Conservation (phyloP, 2,797 vertebrate species). For the Danio tinwini region DNA sequence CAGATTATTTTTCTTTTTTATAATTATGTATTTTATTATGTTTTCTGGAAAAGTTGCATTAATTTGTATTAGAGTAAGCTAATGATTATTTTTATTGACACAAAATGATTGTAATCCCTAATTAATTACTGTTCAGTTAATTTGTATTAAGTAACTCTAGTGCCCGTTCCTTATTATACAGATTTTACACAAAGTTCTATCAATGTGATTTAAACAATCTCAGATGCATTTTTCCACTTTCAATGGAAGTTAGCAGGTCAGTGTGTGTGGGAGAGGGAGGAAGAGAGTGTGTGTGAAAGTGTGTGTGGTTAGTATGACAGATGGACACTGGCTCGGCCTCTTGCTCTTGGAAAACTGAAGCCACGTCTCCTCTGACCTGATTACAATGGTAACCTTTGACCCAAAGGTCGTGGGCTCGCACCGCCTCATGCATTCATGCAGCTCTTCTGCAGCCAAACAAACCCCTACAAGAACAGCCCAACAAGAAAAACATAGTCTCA, state of each 20-base stretch:
- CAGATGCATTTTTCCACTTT: constrained; percentile 18
- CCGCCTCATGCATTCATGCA: constrained; percentile 57
- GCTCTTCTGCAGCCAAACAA: constrained; percentile 38
- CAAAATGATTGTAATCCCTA: too few species aligned
- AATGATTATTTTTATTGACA: too few species aligned
- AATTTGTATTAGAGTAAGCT: too few species aligned
- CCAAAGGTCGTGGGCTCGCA: constrained; percentile 55
- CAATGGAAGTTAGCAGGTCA: constrained; percentile 18
- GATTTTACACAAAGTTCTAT: too few species aligned
- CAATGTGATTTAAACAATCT: not conserved
- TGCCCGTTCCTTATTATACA: not conserved
- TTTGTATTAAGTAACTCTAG: too few species aligned
- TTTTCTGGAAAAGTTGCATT: too few species aligned
- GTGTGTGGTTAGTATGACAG: constrained; percentile 56
- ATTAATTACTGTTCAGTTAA: too few species aligned
- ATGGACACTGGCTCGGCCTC: constrained; percentile 56
- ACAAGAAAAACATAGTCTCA: constrained; percentile 45
- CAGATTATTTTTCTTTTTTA: too few species aligned
- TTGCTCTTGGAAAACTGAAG: constrained; percentile 58
- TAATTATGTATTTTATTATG: too few species aligned
- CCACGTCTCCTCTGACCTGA: constrained; percentile 58
- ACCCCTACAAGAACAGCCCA: constrained; percentile 47
- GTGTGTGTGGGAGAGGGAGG: not conserved
- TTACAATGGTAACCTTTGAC: constrained; percentile 60
- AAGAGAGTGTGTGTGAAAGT: constrained; percentile 34